Base-by-base conservation (phyloP, 2,888 invertebrate species). In the Calameuta idolon region DNA sequence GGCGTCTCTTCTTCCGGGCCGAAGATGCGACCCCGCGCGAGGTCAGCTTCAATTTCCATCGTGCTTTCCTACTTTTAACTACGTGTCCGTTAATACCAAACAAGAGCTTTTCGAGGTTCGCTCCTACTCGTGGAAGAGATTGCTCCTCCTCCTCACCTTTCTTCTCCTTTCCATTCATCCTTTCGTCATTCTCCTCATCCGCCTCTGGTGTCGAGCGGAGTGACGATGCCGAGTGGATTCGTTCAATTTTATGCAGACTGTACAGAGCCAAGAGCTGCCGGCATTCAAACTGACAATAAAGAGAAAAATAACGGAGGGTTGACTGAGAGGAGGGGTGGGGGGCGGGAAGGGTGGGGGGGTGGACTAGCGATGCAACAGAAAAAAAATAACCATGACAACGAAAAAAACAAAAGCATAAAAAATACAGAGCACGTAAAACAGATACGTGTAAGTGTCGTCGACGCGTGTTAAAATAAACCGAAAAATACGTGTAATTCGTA, bases 101-200 rank as follows among this genome's bases (percentile, higher is more conserved):
- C 83, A 83, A 86, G 84, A 87, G 85, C 84, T 81, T 81, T 84
- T 80, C 79, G 76, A 75, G 81, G 76, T 80, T 35, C 76, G 75
- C 78, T 79, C 75, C 77, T 35, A 75, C 79, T 80, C 81, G 82
- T 82, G 81, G 81, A 81, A 81, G 80, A 81, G 79, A 83, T 78
- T 77, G 77, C 73, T 75, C 55, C 23, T 75, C 55, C 23, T 23
- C 23, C 37, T 12, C 37, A 33, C 33, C 33, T 33, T 33, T 55
- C 23, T 55, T 55, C 55, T 55, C 55, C 23, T 23, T 55, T 55
- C 23, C 0, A 23, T 23, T 55, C 55, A 55, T 23, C 5, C 55
- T 23, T 9, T 55, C 23, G 55, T 2, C 55, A 55, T 23, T 55
- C 23, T 23, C 2, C 55, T 55, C 23, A 9, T 55, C 55, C 23